Conservation (phyloP, 2,888 invertebrate species). For the Ormyrus pomaceus region DNA sequence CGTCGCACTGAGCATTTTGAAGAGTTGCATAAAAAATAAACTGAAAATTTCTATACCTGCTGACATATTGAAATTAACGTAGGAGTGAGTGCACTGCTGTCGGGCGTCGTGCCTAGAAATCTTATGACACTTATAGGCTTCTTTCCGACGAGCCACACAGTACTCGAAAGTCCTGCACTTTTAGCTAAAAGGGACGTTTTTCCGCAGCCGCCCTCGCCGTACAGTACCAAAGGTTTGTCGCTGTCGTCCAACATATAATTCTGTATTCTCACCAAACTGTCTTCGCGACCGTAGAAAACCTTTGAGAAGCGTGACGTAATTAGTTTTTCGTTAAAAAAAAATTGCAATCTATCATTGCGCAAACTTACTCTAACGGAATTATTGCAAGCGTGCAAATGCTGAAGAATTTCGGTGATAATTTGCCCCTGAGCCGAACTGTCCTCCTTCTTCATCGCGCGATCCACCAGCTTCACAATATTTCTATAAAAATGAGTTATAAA, state of each 20-base stretch:
- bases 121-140: constrained; percentile 92
- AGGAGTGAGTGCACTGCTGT: constrained; percentile 95
- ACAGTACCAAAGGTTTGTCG: constrained; percentile 92
- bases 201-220: constrained; percentile 98
- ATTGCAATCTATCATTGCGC: too few relatives aligned
- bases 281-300: constrained; percentile 95
- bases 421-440: constrained; percentile 95
- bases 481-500: constrained; percentile 97
- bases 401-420: constrained; percentile 94
- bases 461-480: constrained; percentile 93
- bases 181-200: constrained; percentile 97
- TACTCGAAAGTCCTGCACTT: constrained; percentile 88
- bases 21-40: constrained; percentile 16
- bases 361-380: constrained; percentile 87
- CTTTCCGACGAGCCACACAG: constrained; percentile 84
- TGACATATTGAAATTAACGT: constrained; percentile 96
- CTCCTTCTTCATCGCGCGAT: constrained; percentile 96
- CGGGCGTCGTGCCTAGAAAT: constrained; percentile 97
- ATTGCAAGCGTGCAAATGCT: constrained; percentile 96
- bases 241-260: constrained; percentile 89
- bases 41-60: constrained; percentile 80
- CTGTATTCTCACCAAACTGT: constrained; percentile 87
- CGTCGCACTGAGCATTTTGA: not conserved
- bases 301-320: constrained; percentile 61
- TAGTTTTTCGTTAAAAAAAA: too few relatives aligned